Conservation (phyloP, 1,140 invertebrate genomes). For the Onthophagus taurus region DNA sequence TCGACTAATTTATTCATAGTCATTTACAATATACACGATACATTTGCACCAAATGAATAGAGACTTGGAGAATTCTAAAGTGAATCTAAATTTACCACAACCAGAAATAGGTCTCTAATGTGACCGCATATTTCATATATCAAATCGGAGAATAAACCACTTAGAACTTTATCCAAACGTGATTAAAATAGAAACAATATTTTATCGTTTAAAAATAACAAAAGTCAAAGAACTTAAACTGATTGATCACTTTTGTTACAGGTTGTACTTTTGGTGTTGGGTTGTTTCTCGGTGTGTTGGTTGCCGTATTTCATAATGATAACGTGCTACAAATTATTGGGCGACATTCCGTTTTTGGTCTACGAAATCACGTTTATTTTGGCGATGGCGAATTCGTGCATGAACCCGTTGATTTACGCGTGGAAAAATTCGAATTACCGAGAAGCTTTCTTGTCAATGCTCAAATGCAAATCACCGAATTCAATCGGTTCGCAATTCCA, state of each 20-base stretch:
- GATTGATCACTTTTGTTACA: slow-evolving; percentile 40
- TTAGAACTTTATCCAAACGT: no score
- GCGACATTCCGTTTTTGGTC: slow-evolving; percentile 40
- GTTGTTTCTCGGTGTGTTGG: slow-evolving; percentile 67
- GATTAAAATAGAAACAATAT: no score
- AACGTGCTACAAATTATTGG: slow-evolving; percentile 47
- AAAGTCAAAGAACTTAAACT: no score
- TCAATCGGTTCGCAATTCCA: slow-evolving; percentile 14
- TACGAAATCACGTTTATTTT: slow-evolving; percentile 61
- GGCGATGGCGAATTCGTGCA: slow-evolving; percentile 62
- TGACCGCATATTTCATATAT: no score
- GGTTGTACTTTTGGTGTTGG: slow-evolving; percentile 62
- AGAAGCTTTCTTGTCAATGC: slow-evolving; percentile 52
- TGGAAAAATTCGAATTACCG: slow-evolving; percentile 71
- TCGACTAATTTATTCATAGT: no score
- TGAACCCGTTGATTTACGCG: slow-evolving; percentile 71
- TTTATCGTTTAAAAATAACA: no score
- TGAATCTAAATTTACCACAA: no score
- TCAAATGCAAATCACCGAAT: slow-evolving; percentile 49
- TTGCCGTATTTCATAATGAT: slow-evolving; percentile 61
- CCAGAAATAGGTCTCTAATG: no score
- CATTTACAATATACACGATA: no score
- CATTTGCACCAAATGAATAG: no score
- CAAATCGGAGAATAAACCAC: no score
- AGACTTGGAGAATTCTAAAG: no score